Base-by-base conservation (phyloP, 2,797 vertebrate genomes). In the Chloroceryle amazona region DNA sequence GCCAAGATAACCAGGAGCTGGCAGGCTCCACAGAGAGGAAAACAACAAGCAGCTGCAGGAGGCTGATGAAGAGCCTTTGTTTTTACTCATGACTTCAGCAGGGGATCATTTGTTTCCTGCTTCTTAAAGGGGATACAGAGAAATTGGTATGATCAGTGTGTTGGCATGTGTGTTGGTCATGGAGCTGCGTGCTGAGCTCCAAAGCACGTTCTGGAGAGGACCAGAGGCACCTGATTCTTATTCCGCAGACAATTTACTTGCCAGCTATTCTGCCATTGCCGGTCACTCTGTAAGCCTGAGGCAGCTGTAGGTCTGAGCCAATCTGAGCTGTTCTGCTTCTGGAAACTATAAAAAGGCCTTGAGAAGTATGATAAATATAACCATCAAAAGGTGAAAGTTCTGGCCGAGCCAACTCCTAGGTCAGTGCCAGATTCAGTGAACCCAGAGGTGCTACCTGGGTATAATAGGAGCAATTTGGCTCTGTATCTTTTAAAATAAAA, bases 1-100 rank as follows among this genome's bases (percentile, higher is more conserved):
- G 94, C 90, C 81, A 94, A 92, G 92, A 94, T 68, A 94, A 87
- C 95, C 65, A 83, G 49, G 74, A 87, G 61, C 90, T 95, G 94
- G 90, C 88, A 95, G 93, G 81, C 88, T 89, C 49, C 61, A 51
- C 51, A 65, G 67, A 85, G 81, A 93, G 52, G 67, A 95, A 96
- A 96, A 96, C 96, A 97, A 92, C 65, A 72, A 93, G 86, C 94
- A 97, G 93, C 91, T 97, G 94, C 61, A 81, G 94, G 94, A 95
- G 89, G 83, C 91, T 96, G 94, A 96, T 96, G 96, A 96, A 96
- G 88, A 76, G 90, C 68, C 94, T 96, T 96, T 93, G 90, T 92
- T 97, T 96, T 94, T 14, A 57, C 74, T 92, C 92, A 80, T 89
- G 86, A 93, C 75, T 91, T 96, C 90, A 95, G 74, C 71, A 71